Conservation (phyloP, 2,797 vertebrate genomes). For the Poecilia gillii region DNA sequence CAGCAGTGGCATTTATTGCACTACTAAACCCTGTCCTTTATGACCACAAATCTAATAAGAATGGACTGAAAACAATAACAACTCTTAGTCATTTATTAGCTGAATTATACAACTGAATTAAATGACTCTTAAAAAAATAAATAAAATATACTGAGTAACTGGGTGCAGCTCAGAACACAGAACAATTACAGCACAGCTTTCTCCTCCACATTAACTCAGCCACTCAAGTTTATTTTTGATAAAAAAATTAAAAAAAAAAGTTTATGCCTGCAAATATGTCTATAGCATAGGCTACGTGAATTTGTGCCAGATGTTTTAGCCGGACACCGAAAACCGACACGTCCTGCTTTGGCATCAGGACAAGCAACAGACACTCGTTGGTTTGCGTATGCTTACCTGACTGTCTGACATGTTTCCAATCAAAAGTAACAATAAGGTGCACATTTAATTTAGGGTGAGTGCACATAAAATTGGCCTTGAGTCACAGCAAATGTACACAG, state of each 20-base stretch:
- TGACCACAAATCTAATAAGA: not conserved
- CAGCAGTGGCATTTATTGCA: not conserved
- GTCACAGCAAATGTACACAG: not conserved
- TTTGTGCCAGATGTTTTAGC: not conserved
- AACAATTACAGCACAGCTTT: not conserved
- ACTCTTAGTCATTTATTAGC: not conserved
- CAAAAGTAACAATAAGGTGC: not conserved
- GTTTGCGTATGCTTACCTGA: not conserved
- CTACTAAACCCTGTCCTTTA: not conserved
- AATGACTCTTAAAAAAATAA: not conserved
- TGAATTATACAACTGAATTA: not conserved
- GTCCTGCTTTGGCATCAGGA: not conserved
- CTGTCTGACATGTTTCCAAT: not conserved
- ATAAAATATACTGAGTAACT: not conserved
- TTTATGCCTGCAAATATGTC: not conserved
- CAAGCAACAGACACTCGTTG: not conserved
- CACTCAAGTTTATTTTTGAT: not conserved
- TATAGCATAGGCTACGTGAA: not conserved
- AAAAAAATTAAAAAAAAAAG: not conserved
- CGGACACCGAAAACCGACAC: not conserved
- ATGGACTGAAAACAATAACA: not conserved
- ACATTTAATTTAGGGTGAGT: not conserved
- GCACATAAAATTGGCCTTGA: not conserved
- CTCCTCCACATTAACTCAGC: not conserved
- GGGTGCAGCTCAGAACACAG: not conserved